A percentile compares a stretch with the other conserved stretches of the same genome.
These are phyloP conservation scores for Helicorthomorpha holstii DNA, from an alignment of 1,140 invertebrate genomes.

Conservation along the genomic window DNA sequence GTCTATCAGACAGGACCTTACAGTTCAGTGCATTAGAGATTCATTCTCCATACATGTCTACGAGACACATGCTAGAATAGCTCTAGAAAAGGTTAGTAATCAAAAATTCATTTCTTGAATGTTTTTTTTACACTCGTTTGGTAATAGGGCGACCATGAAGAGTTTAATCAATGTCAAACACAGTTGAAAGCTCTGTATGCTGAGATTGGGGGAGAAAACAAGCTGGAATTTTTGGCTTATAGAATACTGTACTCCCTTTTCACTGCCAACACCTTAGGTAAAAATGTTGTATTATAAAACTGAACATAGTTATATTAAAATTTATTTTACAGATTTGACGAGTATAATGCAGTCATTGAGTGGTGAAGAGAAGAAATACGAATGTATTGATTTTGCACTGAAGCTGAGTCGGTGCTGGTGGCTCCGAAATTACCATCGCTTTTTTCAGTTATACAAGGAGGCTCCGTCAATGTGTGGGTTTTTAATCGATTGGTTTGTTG, in stretches of 20 bases:
- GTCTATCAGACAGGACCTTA: constrained; percentile 95
- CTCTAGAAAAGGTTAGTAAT: constrained; percentile 59
- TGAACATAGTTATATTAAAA: constrained; percentile 12
- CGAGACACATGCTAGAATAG: constrained; percentile 93
- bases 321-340: constrained; percentile 60
- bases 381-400: constrained; percentile 71
- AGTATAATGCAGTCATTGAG: constrained; percentile 67
- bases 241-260: constrained; percentile 92
- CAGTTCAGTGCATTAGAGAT: constrained; percentile 89
- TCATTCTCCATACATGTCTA: constrained; percentile 90
- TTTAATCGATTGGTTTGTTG: constrained; percentile 93
- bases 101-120: constrained; percentile 1
- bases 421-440: constrained; percentile 71
- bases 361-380: constrained; percentile 56
- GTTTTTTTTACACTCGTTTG: constrained; percentile 5
- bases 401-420: constrained; percentile 77
- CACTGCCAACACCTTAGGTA: constrained; percentile 89
- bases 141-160: constrained; percentile 71
- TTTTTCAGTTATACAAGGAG: constrained; percentile 71
- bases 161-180: constrained; percentile 98
- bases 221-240: constrained; percentile 85
- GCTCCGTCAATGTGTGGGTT: constrained; percentile 91
- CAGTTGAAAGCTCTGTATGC: constrained; percentile 84
- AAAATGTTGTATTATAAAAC: neutral
- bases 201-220: constrained; percentile 48